A percentile compares a stretch with the other conserved stretches of the same genome.
Conservation (phyloP, 2,797 vertebrate species). For the Phrynocephalus forsythii region DNA sequence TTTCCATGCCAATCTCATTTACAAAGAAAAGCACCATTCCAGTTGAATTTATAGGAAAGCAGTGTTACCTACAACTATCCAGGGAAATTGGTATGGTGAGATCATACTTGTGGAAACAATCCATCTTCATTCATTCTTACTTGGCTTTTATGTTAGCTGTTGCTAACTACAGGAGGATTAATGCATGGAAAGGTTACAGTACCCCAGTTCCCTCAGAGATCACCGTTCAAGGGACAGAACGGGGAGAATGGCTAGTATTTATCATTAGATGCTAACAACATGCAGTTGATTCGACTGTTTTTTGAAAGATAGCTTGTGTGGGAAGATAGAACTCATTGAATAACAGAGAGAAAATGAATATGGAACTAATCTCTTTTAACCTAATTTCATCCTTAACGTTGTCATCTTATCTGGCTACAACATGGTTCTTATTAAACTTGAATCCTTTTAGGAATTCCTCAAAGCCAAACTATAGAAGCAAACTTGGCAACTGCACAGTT, state of each 20-base stretch:
- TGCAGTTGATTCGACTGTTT: not conserved
- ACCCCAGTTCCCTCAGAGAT: not conserved
- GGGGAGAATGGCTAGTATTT: not conserved
- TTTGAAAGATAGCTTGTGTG: not conserved
- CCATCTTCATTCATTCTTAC: constrained; percentile 24
- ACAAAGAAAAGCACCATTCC: constrained; percentile 40
- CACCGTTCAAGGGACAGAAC: not conserved
- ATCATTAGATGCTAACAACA: constrained; percentile 2
- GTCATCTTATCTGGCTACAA: constrained; percentile 23
- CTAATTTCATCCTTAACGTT: constrained; percentile 31
- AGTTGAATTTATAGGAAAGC: constrained; percentile 44
- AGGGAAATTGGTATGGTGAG: constrained; percentile 42
- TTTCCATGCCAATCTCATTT: constrained; percentile 43
- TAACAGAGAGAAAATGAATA: constrained; percentile 11
- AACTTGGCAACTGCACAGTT: constrained; percentile 2
- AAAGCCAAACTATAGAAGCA: constrained; percentile 16
- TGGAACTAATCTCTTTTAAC: constrained; percentile 26
- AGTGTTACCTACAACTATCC: not conserved
- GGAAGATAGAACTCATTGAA: constrained; percentile 19
- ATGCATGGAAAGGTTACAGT: constrained; percentile 4
- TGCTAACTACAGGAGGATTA: constrained; percentile 27
- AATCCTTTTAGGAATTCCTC: not conserved
- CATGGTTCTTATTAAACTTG: not conserved
- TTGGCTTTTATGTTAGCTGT: constrained; percentile 24
- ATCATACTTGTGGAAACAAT: constrained; percentile 37